Evolutionary conservation across 2,113 vertebrate species (phyloP).

Genomic region (Prinia subflava): DNA sequence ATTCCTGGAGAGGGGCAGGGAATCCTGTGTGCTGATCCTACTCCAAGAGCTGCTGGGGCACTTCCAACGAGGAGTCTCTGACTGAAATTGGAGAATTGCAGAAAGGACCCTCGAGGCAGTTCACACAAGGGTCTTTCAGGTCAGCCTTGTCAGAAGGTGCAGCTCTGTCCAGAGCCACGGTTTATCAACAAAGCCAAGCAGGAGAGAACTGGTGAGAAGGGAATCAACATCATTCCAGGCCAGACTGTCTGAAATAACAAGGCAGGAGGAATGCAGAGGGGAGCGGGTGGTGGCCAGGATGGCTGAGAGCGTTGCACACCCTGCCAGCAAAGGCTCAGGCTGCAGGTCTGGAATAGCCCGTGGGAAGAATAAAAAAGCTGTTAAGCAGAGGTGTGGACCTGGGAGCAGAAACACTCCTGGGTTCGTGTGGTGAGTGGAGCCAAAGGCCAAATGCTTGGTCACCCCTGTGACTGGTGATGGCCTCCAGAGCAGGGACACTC

Average conservation of each 20-base stretch:
- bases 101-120: background rate
- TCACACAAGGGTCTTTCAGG: background rate
- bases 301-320: background rate
- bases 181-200: background rate
- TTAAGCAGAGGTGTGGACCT: slow-evolving; percentile 46
- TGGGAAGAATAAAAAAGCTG: slow-evolving; percentile 39
- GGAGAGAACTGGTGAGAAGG: background rate
- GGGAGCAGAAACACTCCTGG: background rate
- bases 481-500: background rate
- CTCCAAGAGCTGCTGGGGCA: background rate
- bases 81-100: background rate
- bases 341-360: background rate
- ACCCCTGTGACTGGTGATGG: background rate
- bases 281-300: slow-evolving; percentile 9
- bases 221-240: background rate
- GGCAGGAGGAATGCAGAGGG: slow-evolving; percentile 9
- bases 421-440: background rate
- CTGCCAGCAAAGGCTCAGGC: background rate
- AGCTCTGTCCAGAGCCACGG: background rate
- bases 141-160: background rate
- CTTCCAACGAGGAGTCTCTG: background rate
- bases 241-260: slow-evolving; percentile 3
- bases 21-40: background rate
- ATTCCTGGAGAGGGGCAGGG: background rate
- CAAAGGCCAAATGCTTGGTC: background rate